phyloP scores from a whole-genome alignment of 2,113 vertebrate species.

The Rhabdomys dilectus region DNA sequence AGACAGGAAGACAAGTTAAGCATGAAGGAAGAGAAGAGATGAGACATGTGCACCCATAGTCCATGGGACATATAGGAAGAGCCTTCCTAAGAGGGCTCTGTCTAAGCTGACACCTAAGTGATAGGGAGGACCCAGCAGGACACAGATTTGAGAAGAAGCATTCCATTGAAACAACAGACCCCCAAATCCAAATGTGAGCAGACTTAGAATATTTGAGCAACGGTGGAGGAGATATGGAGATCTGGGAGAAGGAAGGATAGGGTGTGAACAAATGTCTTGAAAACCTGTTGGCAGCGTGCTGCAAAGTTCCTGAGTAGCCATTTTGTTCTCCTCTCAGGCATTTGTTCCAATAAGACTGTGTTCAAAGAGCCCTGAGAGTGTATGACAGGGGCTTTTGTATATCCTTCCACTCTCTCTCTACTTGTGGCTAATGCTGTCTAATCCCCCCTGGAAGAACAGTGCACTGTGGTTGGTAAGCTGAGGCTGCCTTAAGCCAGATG shows the following conservation, averaged over 20 bases:
- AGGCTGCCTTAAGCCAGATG: neutral
- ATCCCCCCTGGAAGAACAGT: neutral
- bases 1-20: neutral
- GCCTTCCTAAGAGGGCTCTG: neutral
- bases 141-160: neutral
- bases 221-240: neutral
- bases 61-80: neutral
- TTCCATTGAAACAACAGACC: neutral
- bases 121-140: neutral
- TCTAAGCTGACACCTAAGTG: neutral
- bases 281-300: neutral
- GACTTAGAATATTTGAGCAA: conserved; percentile 3
- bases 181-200: neutral
- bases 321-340: neutral
- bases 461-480: neutral
- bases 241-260: neutral
- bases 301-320: neutral
- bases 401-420: neutral
- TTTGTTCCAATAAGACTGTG: neutral
- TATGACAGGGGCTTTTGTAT: neutral
- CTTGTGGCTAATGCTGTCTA: neutral
- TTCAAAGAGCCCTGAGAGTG: neutral
- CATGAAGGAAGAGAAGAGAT: neutral
- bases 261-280: neutral
- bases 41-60: neutral